Percentiles rank a stretch among this genome's conserved stretches.
Conservation (phyloP, 2,797 vertebrate genomes). For the Chlorospingus semifuscus region DNA sequence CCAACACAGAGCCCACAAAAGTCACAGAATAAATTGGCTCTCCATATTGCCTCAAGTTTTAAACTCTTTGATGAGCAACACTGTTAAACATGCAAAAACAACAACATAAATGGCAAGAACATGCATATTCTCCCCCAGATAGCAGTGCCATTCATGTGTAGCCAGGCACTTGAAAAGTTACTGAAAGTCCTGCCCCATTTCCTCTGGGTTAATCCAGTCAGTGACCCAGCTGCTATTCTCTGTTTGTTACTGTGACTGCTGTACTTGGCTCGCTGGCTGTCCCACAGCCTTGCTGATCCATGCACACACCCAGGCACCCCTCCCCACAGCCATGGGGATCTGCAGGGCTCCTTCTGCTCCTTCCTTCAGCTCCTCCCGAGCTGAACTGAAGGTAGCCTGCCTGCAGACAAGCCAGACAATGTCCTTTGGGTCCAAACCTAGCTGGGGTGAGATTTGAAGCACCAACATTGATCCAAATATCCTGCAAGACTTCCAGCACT, state of each 20-base stretch:
- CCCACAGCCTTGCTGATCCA: not conserved
- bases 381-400: not conserved
- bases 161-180: not conserved
- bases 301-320: not conserved
- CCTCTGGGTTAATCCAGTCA: not conserved
- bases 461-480: not conserved
- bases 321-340: not conserved
- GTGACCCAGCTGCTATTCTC: constrained; percentile 13
- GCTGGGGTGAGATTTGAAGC: not conserved
- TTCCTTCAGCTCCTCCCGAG: not conserved
- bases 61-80: not conserved
- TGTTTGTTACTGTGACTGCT: constrained; percentile 42
- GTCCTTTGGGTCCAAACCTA: not conserved
- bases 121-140: fast-evolving
- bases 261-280: not conserved
- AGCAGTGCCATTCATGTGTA: not conserved
- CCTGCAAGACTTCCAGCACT: not conserved
- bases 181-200: not conserved
- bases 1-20: not conserved
- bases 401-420: fast-evolving
- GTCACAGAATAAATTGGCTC: not conserved
- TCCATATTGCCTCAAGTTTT: not conserved
- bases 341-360: not conserved
- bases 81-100: not conserved
- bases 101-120: not conserved